Evolutionary conservation across 2,113 vertebrate species (phyloP), one percentile per base, ranked within the genome.

Genomic region (Patagioenas fasciata): DNA sequence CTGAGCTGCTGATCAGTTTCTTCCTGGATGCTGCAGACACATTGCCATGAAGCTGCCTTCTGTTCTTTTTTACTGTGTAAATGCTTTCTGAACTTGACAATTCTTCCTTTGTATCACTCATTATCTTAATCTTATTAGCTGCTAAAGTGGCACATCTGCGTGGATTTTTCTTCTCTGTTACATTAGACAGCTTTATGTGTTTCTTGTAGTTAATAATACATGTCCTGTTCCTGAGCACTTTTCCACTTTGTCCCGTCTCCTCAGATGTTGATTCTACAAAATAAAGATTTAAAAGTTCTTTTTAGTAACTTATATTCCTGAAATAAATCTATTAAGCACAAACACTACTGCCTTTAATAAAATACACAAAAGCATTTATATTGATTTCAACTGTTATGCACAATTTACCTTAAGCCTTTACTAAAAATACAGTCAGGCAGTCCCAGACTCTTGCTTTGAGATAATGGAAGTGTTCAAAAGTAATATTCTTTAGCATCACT

Each of bases 121-220:
- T 98, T 7, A 98, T 97, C 88, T 98, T 99, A 53, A 99, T 99
- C 94, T 98, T 99, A 89, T 69, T 98, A 71, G 99, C 98, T 44
- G 99, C 98, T n/a, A 98, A 98, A 58, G 98, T 97, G 23, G 98
- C 98, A 3, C 99, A 99, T 85, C 98, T 98, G 34, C 99, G 98
- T 10, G 98, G 97, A 64, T 97, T 96, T 79, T 98, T 98, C 83
- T 57, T 97, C 91, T 71, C 95, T 19, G 47, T 40, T 91, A 91
- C 47, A 15, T 17, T 48, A 54, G 56, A 92, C 92, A 95, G 48
- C 53, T 81, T 96, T 71, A 92, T 93, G 32, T 97, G 96, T 2
- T 97, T 97, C 86, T 93, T 97, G 93, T 98, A 98, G 85, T 98
- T 98, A 84, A 97, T 97, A 69, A 96, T 73, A 56, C 94, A 97